These are phyloP conservation scores for Allygus modestus DNA, from an alignment of 2,888 invertebrate species.

Conservation along the genomic window DNA sequence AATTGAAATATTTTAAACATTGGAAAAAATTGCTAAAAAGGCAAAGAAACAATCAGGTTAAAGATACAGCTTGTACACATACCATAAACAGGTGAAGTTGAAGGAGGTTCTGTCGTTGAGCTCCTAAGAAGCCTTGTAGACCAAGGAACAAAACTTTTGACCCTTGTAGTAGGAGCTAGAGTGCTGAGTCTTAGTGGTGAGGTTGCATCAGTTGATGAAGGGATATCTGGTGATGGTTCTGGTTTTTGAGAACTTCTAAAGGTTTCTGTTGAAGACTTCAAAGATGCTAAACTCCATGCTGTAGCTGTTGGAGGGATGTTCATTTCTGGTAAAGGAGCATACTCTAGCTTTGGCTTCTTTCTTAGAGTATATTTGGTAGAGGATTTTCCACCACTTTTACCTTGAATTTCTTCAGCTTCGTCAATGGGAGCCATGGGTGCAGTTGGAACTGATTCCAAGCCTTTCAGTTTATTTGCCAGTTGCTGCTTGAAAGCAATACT, in stretches of 20 bases:
- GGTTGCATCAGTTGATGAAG: constrained; percentile 28
- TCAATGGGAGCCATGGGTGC: not conserved
- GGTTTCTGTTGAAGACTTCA: constrained; percentile 73
- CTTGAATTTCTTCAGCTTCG: constrained; percentile 31
- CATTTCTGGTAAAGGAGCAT: constrained; percentile 9
- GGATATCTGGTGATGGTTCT: not conserved
- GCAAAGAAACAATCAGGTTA: too few species aligned
- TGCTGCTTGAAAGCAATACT: constrained; percentile 51
- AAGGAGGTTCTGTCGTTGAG: constrained; percentile 61
- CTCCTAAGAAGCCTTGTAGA: constrained; percentile 67
- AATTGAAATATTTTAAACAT: too few species aligned
- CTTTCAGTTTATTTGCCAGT: constrained; percentile 46
- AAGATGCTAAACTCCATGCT: constrained; percentile 77
- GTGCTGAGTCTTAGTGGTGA: constrained; percentile 35
- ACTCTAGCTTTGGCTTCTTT: constrained; percentile 40
- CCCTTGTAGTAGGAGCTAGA: constrained; percentile 41
- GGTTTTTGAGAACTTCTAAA: constrained; percentile 60
- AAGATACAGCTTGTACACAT: too few species aligned
- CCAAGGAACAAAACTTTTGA: constrained; percentile 66
- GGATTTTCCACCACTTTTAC: constrained; percentile 22
- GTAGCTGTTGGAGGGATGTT: constrained; percentile 76
- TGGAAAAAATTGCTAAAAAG: too few species aligned
- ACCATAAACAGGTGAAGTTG: constrained; percentile 46
- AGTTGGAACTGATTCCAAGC: constrained; percentile 20
- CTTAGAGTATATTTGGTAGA: constrained; percentile 12